phyloP scores from a whole-genome alignment of 2,888 invertebrate genomes.

The Drosophila infuscata region DNA sequence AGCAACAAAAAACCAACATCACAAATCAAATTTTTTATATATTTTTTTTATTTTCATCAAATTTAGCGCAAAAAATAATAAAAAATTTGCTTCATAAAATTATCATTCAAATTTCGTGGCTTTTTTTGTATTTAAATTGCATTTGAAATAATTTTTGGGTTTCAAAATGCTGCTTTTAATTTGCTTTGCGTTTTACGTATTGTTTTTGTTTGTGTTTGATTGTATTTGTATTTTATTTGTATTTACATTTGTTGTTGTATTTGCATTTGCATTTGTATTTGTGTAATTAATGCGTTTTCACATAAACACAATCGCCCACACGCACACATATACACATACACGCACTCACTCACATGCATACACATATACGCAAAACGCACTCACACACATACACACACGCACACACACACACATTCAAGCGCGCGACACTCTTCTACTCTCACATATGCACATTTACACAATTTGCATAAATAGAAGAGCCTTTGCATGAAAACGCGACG shows the following conservation, averaged over 20 bases:
- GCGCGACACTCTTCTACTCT: conserved; percentile 43
- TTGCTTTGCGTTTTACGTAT: conserved; percentile 38
- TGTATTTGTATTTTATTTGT: conserved; percentile 56
- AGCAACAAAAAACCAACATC: conserved; percentile 58
- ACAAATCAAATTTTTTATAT: conserved; percentile 54
- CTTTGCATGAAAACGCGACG: conserved; percentile 53
- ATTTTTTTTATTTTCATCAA: conserved; percentile 22
- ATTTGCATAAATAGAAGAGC: conserved; percentile 64
- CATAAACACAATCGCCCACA: conserved; percentile 65
- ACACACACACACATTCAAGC: conserved; percentile 38
- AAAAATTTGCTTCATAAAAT: conserved; percentile 47
- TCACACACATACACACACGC: conserved; percentile 45
- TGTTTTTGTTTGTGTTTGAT: conserved; percentile 72
- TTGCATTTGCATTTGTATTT: conserved; percentile 54
- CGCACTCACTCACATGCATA: conserved; percentile 37
- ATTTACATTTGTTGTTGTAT: conserved; percentile 58
- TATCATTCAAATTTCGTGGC: conserved; percentile 12
- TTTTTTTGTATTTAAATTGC: conserved; percentile 45
- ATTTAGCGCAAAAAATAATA: conserved; percentile 57
- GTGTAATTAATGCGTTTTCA: conserved; percentile 78
- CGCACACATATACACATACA: conserved; percentile 36
- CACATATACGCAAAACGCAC: conserved; percentile 31
- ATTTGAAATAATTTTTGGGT: conserved; percentile 60
- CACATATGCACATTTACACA: conserved; percentile 49
- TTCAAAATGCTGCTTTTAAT: conserved; percentile 36